Evolutionary conservation across 2,113 vertebrate species (phyloP).

Genomic region (Chaenocephalus aceratus): DNA sequence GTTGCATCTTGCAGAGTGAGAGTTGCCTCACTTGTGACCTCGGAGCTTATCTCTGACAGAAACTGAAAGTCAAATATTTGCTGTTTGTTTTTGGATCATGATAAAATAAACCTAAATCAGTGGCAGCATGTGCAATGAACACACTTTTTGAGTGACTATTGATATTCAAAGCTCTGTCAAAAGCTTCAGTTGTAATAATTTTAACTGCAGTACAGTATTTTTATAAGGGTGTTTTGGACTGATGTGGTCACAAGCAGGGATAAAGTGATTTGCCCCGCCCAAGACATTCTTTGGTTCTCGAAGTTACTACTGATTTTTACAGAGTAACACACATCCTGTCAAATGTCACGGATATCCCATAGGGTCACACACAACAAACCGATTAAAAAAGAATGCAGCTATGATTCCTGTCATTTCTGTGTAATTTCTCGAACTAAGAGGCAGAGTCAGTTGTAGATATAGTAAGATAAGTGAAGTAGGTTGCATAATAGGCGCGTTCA

Average conservation of each 20-base stretch:
- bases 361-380: neutral
- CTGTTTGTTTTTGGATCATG: conserved; percentile 39
- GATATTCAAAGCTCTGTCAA: conserved; percentile 40
- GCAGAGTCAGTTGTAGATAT: neutral
- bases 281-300: conserved; percentile 41
- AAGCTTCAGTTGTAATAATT: conserved; percentile 11
- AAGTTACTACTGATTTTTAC: conserved; percentile 31
- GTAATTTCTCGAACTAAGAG: neutral
- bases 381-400: neutral
- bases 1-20: neutral
- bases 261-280: conserved; percentile 50
- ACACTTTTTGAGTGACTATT: conserved; percentile 37
- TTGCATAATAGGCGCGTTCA: neutral
- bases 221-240: conserved; percentile 29
- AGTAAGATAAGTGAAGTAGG: neutral
- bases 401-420: neutral
- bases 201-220: conserved; percentile 34
- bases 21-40: conserved; percentile 2
- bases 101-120: neutral
- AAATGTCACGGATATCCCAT: conserved; percentile 40
- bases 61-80: conserved; percentile 63
- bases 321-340: conserved; percentile 27
- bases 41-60: conserved; percentile 37
- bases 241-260: conserved; percentile 37
- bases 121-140: neutral